Evolutionary conservation across 2,797 vertebrate species (phyloP).

Genomic region (Synaphobranchus kaupii): DNA sequence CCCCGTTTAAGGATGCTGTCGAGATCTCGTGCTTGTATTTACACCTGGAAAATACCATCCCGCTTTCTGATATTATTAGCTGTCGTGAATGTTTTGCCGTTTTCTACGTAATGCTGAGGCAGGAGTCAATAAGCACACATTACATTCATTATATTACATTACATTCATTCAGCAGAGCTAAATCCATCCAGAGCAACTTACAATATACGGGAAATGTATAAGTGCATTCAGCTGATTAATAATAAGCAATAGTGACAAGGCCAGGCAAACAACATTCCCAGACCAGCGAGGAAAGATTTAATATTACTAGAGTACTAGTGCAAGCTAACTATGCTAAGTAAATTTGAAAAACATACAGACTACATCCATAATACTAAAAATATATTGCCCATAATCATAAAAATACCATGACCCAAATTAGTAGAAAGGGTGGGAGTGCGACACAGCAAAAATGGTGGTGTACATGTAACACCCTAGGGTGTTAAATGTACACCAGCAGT

Average conservation of each 20-base stretch:
- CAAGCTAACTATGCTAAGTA: neutral
- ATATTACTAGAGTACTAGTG: neutral
- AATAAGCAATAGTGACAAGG: neutral
- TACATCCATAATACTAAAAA: neutral
- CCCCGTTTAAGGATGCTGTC: neutral
- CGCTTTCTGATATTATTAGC: neutral
- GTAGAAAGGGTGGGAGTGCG: neutral
- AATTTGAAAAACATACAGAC: neutral
- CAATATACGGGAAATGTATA: neutral
- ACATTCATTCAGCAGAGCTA: too few species aligned
- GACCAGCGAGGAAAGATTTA: neutral
- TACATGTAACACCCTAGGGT: too few species aligned
- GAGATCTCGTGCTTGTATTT: neutral
- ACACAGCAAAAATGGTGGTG: too few species aligned
- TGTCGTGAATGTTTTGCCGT: neutral
- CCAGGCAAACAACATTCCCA: neutral
- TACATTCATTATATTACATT: too few species aligned
- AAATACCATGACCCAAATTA: neutral
- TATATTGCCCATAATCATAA: neutral
- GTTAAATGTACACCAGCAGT: too few species aligned
- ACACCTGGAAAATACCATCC: neutral
- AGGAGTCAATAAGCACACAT: conserved; percentile 21
- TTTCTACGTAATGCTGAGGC: neutral
- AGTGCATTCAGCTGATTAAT: neutral
- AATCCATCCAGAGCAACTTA: too few species aligned